phyloP scores from a whole-genome alignment of 2,113 vertebrate genomes.

The Rhynchopsitta pachyrhyncha region DNA sequence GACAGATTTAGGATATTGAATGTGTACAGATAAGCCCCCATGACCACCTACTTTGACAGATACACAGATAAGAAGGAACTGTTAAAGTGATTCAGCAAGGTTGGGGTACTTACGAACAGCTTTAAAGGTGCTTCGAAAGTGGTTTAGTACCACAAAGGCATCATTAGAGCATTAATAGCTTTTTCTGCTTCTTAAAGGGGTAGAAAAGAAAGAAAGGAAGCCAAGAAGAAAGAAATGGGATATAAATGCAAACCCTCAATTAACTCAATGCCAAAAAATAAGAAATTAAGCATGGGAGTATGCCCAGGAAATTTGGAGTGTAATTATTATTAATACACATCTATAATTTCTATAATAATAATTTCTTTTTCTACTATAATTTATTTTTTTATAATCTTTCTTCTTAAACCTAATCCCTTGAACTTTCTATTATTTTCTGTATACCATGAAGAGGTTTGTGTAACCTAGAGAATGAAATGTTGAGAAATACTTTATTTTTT shows the following conservation, averaged over 20 bases:
- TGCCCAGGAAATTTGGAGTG: neutral
- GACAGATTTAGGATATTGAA: conserved; percentile 61
- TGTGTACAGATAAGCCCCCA: conserved; percentile 58
- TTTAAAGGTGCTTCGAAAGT: neutral
- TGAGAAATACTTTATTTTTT: neutral
- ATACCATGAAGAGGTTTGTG: neutral
- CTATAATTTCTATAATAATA: neutral
- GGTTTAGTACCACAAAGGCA: conserved; percentile 14
- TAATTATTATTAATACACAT: neutral
- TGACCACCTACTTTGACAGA: conserved; percentile 59
- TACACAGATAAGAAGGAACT: conserved; percentile 56
- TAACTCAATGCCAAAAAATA: neutral
- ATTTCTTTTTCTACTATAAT: neutral
- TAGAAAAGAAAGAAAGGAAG: neutral
- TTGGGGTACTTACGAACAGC: conserved; percentile 12
- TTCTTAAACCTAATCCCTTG: neutral
- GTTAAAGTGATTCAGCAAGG: conserved; percentile 55
- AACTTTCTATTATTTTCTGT: neutral
- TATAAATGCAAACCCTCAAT: neutral
- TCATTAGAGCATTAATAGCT: conserved; percentile 18
- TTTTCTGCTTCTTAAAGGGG: neutral
- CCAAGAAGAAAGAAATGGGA: neutral
- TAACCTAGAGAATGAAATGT: neutral
- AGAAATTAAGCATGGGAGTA: neutral
- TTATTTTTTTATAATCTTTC: neutral